Evolutionary conservation across 2,797 vertebrate genomes (phyloP), one percentile per base, ranked within the genome.

Genomic region (Spinus pinus): DNA sequence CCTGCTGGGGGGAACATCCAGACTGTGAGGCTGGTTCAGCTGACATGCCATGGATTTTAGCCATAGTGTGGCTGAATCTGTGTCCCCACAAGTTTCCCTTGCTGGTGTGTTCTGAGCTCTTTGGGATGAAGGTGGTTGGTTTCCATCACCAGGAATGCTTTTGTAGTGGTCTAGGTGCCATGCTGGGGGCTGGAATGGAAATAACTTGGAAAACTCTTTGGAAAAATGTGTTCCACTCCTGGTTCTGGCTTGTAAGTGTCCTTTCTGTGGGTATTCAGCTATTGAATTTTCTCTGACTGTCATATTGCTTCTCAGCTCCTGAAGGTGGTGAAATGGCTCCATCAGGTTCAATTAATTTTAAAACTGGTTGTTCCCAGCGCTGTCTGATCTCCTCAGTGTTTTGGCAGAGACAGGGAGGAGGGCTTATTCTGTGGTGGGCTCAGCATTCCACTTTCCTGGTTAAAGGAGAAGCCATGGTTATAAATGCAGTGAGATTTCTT

Each of bases 131-230:
- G 58, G 37, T 42, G 0, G 4, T 35, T 86, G 54, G 19, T 53
- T 82, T 53, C 67, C 33, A n/a, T 42, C 12, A 24, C 46, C 65
- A 61, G 30, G 37, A 94, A 57, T 53, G 33, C 31, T 50, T 87
- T 14, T 64, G 7, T 20, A 56, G 86, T 54, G 78, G 67, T 16
- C 56, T 53, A 25, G 24, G 41, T 82, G 69, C 46, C 57, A 1
- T 44, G 39, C 57, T 64, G 49, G 61, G 78, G 30, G 30, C 71
- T 94, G 89, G 30, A 57, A 71, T 60, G 57, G 58, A 71, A 90
- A 21, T 49, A 33, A 14, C 41, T 42, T 71, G 51, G 51, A 47
- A 67, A 81, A 49, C 33, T 44, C 31, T 39, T 73, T 19, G 4
- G 31, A 39, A 83, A 53, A 60, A 77, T 17, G 10, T 49, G 56